Evolutionary conservation across 2,113 vertebrate genomes (phyloP), one percentile per base, ranked within the genome.

Genomic region (Montifringilla adamsi): DNA sequence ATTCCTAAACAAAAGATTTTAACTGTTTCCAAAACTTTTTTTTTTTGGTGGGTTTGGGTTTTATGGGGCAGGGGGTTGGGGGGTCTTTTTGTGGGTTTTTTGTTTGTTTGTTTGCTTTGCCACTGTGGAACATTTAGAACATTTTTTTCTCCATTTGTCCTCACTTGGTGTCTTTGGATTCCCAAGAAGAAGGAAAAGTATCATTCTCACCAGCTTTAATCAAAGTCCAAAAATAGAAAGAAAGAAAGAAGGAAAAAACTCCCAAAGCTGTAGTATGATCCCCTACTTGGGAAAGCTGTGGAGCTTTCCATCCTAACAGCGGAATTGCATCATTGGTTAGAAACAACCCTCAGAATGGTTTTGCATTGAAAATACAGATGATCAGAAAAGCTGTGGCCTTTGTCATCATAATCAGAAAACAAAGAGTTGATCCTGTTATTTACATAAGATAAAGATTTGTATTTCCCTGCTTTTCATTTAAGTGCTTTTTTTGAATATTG

Each of bases 261-360:
- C 16, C 8, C 19, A 64, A 53, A 63, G 3, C 1, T 17, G 6
- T 41, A 27, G 30, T 33, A 64, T 0, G 3, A 72, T 43, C 1
- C 8, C 2, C 22, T 68, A 4, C 46, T 39, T 62, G 49, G 26
- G n/a, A 91, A 92, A 64, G 22, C 50, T 44, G 5, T 10, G 30
- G 22, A 82, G 10, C 28, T 78, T 81, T 68, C 58, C 2, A 0
- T 81, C 33, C 31, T 70, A 74, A 74, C 24, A 84, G 52, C 6
- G 20, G n/a, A 89, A 84, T 30, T 23, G 1, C 17, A 19, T 26
- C 9, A 18, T 23, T 84, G 21, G 9, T 78, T 66, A 70, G 22
- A 89, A 94, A 64, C 17, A 69, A 64, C 31, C 60, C 19, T 23
- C 49, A 59, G 21, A 83, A 64, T 5, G 6, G 19, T 70, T 95